phyloP scores from a whole-genome alignment of 2,888 invertebrate genomes.

The Osmoderma eremita region DNA sequence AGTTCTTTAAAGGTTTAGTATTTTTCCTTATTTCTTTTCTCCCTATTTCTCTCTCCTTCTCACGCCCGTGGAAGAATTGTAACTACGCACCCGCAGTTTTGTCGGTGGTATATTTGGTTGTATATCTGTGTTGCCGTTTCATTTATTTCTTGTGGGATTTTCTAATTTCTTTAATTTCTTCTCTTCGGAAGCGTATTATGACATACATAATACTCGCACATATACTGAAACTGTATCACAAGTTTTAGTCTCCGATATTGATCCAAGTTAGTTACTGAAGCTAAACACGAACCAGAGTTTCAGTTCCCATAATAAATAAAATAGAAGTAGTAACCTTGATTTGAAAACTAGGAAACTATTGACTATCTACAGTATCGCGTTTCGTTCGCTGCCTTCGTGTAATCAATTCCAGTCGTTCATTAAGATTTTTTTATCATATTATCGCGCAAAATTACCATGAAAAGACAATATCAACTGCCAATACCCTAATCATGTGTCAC shows the following conservation, averaged over 20 bases:
- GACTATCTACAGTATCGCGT: conserved; percentile 20
- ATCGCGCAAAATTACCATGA: not conserved
- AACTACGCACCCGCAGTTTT: no score
- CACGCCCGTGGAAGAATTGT: not conserved
- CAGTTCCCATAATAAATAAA: conserved; percentile 51
- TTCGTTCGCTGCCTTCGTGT: conserved; percentile 11
- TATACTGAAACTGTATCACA: no score
- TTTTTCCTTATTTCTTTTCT: not conserved
- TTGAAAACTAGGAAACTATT: conserved; percentile 38
- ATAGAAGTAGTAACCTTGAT: conserved; percentile 47
- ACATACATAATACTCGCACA: no score
- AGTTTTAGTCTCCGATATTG: conserved; percentile 12
- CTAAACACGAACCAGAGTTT: conserved; percentile 31
- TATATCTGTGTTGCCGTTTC: no score
- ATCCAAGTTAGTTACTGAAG: conserved; percentile 24
- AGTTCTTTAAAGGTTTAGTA: not conserved
- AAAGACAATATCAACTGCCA: no score
- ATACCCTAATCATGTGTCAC: not conserved
- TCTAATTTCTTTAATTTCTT: no score
- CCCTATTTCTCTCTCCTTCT: not conserved
- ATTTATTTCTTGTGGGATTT: no score
- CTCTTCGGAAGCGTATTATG: no score
- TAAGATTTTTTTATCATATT: conserved; percentile 18
- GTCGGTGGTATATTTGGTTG: no score
- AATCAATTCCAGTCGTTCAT: conserved; percentile 16